Evolutionary conservation across 1,140 invertebrate genomes (phyloP).

Genomic region (Xylocopa sonorina): DNA sequence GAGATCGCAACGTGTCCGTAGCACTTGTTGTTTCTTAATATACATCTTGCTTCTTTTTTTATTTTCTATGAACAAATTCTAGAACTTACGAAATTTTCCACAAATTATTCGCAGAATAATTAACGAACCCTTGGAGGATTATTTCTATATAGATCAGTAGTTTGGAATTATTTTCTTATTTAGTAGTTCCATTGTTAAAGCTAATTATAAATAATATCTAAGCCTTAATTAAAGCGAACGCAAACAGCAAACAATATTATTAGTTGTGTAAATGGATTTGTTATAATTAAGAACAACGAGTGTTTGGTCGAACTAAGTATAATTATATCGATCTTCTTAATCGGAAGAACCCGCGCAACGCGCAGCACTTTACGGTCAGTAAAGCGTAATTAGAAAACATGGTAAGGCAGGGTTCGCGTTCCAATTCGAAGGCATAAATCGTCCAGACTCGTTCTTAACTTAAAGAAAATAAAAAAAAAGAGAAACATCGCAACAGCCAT

Average conservation of each 20-base stretch:
- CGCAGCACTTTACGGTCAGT: neutral
- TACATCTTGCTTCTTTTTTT: neutral
- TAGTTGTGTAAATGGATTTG: neutral
- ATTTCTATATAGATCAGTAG: no score
- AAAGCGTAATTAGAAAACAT: constrained; percentile 43
- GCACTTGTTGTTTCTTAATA: neutral
- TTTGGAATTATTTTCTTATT: no score
- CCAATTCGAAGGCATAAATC: constrained; percentile 50
- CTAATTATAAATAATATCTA: no score
- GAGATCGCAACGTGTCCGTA: constrained; percentile 38
- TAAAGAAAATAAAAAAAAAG: constrained; percentile 2
- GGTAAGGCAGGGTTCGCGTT: constrained; percentile 66
- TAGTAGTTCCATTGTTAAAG: no score
- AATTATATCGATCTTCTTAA: neutral
- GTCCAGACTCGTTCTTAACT: constrained; percentile 55
- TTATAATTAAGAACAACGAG: neutral
- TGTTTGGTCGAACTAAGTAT: neutral
- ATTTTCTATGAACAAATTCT: no score
- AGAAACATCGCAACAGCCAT: constrained; percentile 64
- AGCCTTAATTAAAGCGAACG: no score
- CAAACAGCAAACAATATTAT: no score
- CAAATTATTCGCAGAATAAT: no score
- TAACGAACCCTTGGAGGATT: no score
- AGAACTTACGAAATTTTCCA: no score
- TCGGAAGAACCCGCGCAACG: neutral